Percentiles rank a stretch among this genome's conserved stretches.
These are phyloP conservation scores for Timandra comae DNA, from an alignment of 2,888 invertebrate species.

Conservation along the genomic window DNA sequence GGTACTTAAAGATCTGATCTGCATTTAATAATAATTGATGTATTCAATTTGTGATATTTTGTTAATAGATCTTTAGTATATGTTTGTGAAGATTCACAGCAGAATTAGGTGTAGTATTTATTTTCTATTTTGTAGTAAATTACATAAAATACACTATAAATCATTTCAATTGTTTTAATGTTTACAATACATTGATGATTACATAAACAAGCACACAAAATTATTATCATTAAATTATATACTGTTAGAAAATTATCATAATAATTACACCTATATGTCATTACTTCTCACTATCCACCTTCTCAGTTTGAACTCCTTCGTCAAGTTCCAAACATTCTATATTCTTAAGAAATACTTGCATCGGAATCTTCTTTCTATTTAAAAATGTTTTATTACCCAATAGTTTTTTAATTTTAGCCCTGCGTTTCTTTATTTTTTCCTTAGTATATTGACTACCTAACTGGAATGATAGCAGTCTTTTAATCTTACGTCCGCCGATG, in stretches of 20 bases:
- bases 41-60: too few species aligned
- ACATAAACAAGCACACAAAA: too few species aligned
- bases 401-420: conserved; percentile 75
- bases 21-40: too few species aligned
- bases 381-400: conserved; percentile 69
- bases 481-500: conserved; percentile 74
- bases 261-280: conserved; percentile 13
- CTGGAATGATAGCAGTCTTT: conserved; percentile 76
- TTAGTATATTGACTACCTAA: conserved; percentile 65
- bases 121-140: too few species aligned
- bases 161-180: too few species aligned
- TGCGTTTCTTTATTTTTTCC: conserved; percentile 76
- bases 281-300: conserved; percentile 29
- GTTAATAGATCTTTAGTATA: too few species aligned
- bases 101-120: too few species aligned
- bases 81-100: too few species aligned
- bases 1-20: too few species aligned
- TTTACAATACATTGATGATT: too few species aligned
- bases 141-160: too few species aligned
- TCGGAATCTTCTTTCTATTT: conserved; percentile 71
- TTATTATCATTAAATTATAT: too few species aligned
- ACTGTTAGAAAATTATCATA: not conserved
- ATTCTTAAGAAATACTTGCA: conserved; percentile 75
- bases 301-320: conserved; percentile 52
- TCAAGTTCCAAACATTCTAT: conserved; percentile 71